Base-by-base conservation (phyloP, 2,797 vertebrate genomes). In the Agapornis canus region DNA sequence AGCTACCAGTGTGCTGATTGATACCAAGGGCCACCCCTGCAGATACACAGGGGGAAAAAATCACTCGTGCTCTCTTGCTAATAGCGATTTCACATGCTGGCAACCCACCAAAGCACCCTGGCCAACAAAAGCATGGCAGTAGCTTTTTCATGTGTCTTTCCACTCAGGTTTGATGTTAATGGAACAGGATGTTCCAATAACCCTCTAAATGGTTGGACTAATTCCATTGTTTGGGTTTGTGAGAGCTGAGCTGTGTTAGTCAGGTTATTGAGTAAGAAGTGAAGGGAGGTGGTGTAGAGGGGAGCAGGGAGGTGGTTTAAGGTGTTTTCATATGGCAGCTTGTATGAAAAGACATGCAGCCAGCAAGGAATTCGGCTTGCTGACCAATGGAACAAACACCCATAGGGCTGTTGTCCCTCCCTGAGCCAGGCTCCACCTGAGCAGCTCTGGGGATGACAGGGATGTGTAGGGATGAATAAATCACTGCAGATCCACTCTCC, bases 391-490 rank as follows among this genome's bases (percentile, higher is more conserved):
- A n/a, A 70, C 37, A 82, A 45, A 56, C 7, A 19, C 27, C 60
- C 10, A 2, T 43, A 68, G 37, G 57, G 35, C 4, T 52, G 15
- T 75, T 66, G 45, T 75, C 54, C 49, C 19, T 79, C 26, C 26
- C 45, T 29, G 49, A 78, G 45, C 37, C 31, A 48, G 37, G 39
- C 42, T 57, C 42, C 57, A 95, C 87, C 87, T 82, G 82, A 1
- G 1, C 82, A 89, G 32, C 76, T 54, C 57, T 0, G 1, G 47
- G 65, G 42, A 78, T 52, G 73, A 88, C 72, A 77, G 29, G 61
- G 59, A 65, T 86, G 68, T 10, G 9, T 51, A 16, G 47, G 47
- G 69, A 96, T 96, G 91, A 92, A 96, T 96, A 96, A 95, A 88
- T 97, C 89, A 88, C 79, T 72, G 57, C 65, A 87, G 71, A 88